Conservation (phyloP, 1,140 invertebrate species). For the Bombyx mandarina region DNA sequence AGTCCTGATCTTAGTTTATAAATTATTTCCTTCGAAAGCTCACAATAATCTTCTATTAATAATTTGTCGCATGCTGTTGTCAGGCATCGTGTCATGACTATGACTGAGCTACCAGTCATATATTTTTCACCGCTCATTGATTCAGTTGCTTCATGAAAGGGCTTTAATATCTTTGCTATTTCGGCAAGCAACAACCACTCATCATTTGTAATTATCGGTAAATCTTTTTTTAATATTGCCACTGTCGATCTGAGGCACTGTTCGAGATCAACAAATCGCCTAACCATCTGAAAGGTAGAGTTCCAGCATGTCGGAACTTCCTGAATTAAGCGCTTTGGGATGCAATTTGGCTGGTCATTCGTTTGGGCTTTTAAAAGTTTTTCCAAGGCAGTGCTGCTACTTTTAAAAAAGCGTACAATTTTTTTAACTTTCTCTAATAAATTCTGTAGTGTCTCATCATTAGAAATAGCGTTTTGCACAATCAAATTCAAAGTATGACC, state of each 20-base stretch:
- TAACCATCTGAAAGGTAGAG: conserved; percentile 13
- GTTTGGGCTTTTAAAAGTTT: conserved; percentile 19
- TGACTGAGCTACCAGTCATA: conserved; percentile 19
- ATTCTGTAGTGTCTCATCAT: conserved; percentile 1
- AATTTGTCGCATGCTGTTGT: conserved; percentile 8
- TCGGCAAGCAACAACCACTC: conserved; percentile 19
- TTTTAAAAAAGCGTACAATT: conserved; percentile 28
- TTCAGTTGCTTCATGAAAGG: conserved; percentile 23
- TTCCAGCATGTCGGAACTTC: conserved; percentile 23
- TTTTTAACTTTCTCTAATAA: conserved; percentile 27
- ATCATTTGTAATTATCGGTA: conserved; percentile 7
- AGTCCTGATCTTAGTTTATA: background rate
- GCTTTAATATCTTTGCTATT: conserved; percentile 22
- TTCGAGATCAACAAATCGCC: conserved; percentile 15
- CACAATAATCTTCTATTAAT: background rate
- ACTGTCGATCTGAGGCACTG: conserved; percentile 16
- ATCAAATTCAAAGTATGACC: conserved; percentile 22
- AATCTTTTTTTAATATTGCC: conserved; percentile 13
- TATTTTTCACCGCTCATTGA: conserved; percentile 31
- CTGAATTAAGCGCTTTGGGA: conserved; percentile 23
- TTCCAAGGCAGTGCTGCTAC: conserved; percentile 18
- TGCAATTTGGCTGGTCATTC: conserved; percentile 3
- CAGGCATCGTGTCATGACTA: conserved; percentile 17
- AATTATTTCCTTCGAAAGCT: conserved; percentile 3
- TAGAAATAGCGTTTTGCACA: conserved; percentile 18